A percentile compares a stretch with the other conserved stretches of the same genome.
Conservation (phyloP, 2,888 invertebrate genomes). For the Helleia helle region DNA sequence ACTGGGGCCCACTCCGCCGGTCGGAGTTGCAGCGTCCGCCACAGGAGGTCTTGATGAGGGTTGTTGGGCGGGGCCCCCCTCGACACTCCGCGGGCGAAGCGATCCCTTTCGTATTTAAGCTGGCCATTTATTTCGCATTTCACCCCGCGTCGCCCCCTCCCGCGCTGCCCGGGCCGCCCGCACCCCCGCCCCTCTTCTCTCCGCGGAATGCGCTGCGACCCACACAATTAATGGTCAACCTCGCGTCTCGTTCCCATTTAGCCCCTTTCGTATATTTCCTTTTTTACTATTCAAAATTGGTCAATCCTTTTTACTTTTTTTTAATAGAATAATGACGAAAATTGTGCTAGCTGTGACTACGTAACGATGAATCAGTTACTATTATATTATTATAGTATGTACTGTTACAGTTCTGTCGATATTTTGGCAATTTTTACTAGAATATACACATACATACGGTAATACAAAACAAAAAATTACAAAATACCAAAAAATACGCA, state of each 20-base stretch:
- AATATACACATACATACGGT: too few relatives aligned
- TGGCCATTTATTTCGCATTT: constrained; percentile 72
- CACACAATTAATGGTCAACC: constrained; percentile 56
- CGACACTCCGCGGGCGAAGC: constrained; percentile 59
- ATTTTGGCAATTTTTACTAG: neutral
- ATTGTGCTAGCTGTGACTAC: too few relatives aligned
- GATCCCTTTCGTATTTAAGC: constrained; percentile 69
- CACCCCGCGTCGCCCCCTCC: constrained; percentile 49
- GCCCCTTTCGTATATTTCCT: constrained; percentile 20
- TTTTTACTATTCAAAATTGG: constrained; percentile 10
- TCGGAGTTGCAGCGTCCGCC: too few relatives aligned
- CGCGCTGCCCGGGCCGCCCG: constrained; percentile 42
- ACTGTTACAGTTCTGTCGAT: neutral
- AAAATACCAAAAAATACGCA: neutral
- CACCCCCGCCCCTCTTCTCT: constrained; percentile 46
- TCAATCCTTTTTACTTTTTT: constrained; percentile 2
- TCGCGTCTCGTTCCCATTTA: constrained; percentile 34
- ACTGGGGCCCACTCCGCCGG: too few relatives aligned
- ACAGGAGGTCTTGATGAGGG: too few relatives aligned
- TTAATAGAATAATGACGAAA: too few relatives aligned
- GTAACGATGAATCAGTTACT: too few relatives aligned
- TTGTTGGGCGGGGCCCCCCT: too few relatives aligned
- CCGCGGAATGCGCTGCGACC: constrained; percentile 41
- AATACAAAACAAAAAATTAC: neutral
- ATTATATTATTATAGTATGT: too few relatives aligned